A percentile compares a stretch with the other conserved stretches of the same genome.
phyloP scores from a whole-genome alignment of 2,113 vertebrate genomes.

The Engystomops pustulosus region DNA sequence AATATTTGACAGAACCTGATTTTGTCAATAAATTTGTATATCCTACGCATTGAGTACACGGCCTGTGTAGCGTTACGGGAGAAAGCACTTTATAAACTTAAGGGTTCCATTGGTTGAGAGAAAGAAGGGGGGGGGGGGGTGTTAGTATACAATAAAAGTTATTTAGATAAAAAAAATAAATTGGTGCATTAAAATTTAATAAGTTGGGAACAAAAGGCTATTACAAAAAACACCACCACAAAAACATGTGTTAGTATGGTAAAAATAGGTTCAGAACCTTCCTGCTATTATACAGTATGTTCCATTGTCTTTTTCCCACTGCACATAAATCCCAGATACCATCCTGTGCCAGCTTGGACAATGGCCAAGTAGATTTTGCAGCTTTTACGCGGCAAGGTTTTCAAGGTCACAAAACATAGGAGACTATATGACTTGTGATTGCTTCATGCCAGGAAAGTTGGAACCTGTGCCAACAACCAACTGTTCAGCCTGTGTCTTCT shows the following conservation, averaged over 20 bases:
- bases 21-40: neutral
- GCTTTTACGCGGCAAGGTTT: conserved; percentile 32
- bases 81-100: too few species aligned
- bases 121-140: too few species aligned
- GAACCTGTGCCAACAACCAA: neutral
- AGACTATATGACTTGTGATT: conserved; percentile 40
- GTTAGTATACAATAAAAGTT: too few species aligned
- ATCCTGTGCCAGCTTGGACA: conserved; percentile 18
- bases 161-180: too few species aligned
- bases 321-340: neutral
- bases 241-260: too few species aligned
- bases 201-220: too few species aligned
- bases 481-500: neutral
- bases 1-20: neutral
- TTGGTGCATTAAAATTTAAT: too few species aligned
- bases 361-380: conserved; percentile 18
- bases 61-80: too few species aligned
- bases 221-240: too few species aligned
- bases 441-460: conserved; percentile 30
- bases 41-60: too few species aligned
- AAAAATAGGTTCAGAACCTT: too few species aligned
- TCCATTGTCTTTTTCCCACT: neutral
- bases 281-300: neutral
- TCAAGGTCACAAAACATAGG: conserved; percentile 41
- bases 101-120: too few species aligned